A percentile compares a stretch with the other conserved stretches of the same genome.
These are phyloP conservation scores for Cyrtorhinus lividipennis DNA, from an alignment of 1,140 invertebrate species.

Conservation along the genomic window DNA sequence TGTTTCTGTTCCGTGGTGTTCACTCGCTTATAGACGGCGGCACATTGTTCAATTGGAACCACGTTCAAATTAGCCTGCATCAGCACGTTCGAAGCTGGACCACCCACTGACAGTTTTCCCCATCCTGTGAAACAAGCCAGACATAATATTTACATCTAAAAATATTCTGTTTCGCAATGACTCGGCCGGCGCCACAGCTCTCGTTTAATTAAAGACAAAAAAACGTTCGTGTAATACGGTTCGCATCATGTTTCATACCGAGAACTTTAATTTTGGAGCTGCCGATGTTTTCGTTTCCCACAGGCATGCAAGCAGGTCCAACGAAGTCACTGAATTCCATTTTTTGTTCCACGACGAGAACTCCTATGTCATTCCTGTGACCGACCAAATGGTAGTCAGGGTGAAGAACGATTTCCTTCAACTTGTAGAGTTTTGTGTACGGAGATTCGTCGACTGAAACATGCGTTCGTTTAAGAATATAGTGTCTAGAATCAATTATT, in stretches of 20 bases:
- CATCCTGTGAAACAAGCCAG: too few species aligned
- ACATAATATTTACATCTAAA: too few species aligned
- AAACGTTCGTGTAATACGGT: too few species aligned
- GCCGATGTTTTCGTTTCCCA: neutral
- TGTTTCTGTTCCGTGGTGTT: neutral
- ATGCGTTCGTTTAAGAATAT: too few species aligned
- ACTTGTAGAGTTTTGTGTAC: neutral
- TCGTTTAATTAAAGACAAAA: too few species aligned
- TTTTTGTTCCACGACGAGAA: neutral
- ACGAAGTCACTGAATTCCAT: neutral
- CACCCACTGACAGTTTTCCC: neutral
- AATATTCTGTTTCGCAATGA: too few species aligned
- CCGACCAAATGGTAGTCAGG: neutral
- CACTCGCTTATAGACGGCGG: neutral
- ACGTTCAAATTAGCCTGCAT: neutral
- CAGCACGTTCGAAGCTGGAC: neutral
- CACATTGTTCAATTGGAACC: neutral
- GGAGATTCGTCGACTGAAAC: neutral
- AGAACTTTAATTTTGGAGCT: neutral
- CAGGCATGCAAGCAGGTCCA: neutral
- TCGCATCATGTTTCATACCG: too few species aligned
- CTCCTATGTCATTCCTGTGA: neutral
- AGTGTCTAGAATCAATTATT: too few species aligned
- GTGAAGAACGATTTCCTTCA: neutral
- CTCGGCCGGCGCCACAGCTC: too few species aligned